Percentiles rank a stretch among this genome's conserved stretches.
phyloP scores from a whole-genome alignment of 64 coral and sea anemone species.

The Porites lutea region DNA sequence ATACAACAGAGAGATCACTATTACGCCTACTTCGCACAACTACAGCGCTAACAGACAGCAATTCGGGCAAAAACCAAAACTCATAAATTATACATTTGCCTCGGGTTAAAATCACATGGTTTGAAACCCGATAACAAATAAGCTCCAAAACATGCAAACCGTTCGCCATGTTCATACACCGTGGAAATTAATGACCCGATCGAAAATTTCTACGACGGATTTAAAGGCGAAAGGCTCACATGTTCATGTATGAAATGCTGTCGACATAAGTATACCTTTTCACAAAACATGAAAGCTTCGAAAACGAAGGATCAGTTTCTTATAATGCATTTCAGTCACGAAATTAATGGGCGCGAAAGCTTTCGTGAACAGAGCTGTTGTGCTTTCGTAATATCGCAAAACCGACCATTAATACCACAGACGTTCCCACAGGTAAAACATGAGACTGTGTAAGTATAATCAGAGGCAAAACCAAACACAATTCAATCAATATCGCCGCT shows the following conservation, averaged over 20 bases:
- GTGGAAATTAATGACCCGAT: background rate
- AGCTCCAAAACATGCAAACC: conserved; percentile 45
- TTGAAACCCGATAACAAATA: conserved; percentile 64
- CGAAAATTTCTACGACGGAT: background rate
- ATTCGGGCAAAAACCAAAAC: conserved; percentile 26
- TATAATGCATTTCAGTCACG: background rate
- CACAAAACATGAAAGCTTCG: too few species aligned
- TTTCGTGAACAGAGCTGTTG: conserved; percentile 17
- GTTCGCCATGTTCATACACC: background rate
- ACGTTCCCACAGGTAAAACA: background rate
- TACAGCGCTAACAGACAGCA: background rate
- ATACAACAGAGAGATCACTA: background rate
- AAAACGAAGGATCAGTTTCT: background rate
- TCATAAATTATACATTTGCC: conserved; percentile 49
- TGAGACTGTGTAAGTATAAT: background rate
- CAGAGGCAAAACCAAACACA: background rate
- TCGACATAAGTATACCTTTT: too few species aligned
- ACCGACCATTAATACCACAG: background rate
- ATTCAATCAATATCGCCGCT: conserved; percentile 23
- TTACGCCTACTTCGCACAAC: background rate
- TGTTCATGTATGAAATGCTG: background rate
- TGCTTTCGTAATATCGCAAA: background rate
- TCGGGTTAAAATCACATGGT: conserved; percentile 50
- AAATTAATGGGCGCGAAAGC: conserved; percentile 35
- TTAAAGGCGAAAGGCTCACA: background rate